Percentiles rank a stretch among this genome's conserved stretches.
Evolutionary conservation across 2,113 vertebrate genomes (phyloP).

Genomic region (Polypterus bichir): DNA sequence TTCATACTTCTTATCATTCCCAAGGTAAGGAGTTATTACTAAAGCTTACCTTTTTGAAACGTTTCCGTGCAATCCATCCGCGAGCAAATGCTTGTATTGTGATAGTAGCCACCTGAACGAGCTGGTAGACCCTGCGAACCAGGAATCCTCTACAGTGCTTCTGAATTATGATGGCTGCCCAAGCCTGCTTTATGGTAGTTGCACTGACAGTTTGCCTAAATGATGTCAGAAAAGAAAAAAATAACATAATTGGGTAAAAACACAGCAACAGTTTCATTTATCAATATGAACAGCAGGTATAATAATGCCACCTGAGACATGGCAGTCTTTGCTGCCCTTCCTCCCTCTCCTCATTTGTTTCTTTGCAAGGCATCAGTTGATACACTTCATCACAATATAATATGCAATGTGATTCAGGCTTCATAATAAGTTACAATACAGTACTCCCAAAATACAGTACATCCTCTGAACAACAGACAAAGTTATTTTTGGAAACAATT

Average conservation of each 20-base stretch:
- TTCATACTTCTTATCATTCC: too few relatives aligned
- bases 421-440: too few relatives aligned
- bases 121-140: slow-evolving; percentile 60
- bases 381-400: too few relatives aligned
- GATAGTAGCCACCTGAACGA: slow-evolving; percentile 63
- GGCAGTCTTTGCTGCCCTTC: too few relatives aligned
- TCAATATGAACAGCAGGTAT: neutral
- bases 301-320: neutral
- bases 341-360: too few relatives aligned
- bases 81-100: slow-evolving; percentile 78
- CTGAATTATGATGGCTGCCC: slow-evolving; percentile 80
- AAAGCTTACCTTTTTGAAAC: slow-evolving; percentile 63
- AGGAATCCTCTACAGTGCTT: slow-evolving; percentile 70
- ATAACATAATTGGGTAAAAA: neutral
- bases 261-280: neutral
- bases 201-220: slow-evolving; percentile 70
- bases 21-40: neutral
- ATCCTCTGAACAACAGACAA: too few relatives aligned
- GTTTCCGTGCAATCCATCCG: slow-evolving; percentile 73
- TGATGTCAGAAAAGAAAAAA: slow-evolving; percentile 7
- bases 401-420: too few relatives aligned
- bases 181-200: slow-evolving; percentile 61
- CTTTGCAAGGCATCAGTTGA: too few relatives aligned
- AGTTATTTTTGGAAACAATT: too few relatives aligned
- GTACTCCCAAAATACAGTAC: too few relatives aligned